Base-by-base conservation (phyloP, 2,797 vertebrate species). In the Eurystomus glaucurus region DNA sequence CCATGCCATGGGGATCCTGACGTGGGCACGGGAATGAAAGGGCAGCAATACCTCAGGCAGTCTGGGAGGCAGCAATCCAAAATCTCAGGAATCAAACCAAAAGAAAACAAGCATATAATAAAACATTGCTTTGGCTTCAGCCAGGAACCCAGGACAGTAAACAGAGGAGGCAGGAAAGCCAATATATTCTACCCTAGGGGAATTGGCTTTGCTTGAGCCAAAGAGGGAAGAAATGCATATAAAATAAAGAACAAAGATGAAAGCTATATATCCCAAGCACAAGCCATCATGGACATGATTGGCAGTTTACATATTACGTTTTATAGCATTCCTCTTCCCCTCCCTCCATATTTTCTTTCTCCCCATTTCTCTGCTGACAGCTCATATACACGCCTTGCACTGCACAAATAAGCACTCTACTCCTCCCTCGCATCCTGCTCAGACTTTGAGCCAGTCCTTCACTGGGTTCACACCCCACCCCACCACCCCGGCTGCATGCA, bases 291-390 rank as follows among this genome's bases (percentile, higher is more conserved):
- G 0, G 23, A 61, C 48, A 11, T 90, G 92, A 97, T 43, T 95
- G 85, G 37, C 85, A 94, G 93, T 92, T 92, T 95, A 57, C 89
- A 86, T 89, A 88, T 96, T 96, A 95, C 79, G 75, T 15, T 81
- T 95, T 92, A 68, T 46, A 58, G 39, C 87, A 71, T 89, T 90
- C 92, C 26, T 91, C 68, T 72, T 85, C 48, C 61, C 41, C 52
- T 91, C 46, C 52, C 58, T 72, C 92, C 33, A 2, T 83, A 78
- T 91, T 82, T 95, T 81, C 68, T 87, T 75, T 85, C 79, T 86
- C 66, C 48, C 87, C 41, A 17, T 81, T 89, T 92, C 89, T 96
- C 35, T 74, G 61, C 76, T 93, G 95, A 90, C 90, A 93, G 82
- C 57, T 94, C 52, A 25, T 25, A 54, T 29, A 37, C 82, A 75